Evolutionary conservation across 2,113 vertebrate species (phyloP).

Genomic region (Rhabdomys dilectus): DNA sequence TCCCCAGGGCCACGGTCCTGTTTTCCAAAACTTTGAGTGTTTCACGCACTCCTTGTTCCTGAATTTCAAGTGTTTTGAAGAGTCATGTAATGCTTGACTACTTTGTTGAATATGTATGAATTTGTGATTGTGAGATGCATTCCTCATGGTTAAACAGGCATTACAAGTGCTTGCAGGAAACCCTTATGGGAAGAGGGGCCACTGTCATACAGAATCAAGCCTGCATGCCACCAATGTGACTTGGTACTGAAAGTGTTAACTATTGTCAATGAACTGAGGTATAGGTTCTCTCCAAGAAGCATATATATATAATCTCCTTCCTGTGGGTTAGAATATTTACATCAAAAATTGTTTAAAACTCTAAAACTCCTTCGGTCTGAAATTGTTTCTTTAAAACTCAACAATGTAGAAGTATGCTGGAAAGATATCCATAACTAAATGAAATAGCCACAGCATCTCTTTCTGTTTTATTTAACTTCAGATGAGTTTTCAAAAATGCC

Average conservation of each 20-base stretch:
- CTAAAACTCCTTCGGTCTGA: not conserved
- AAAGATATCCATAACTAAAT: not conserved
- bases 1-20: not conserved
- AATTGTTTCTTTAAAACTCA: not conserved
- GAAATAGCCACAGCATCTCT: not conserved
- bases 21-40: not conserved
- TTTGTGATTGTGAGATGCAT: not conserved
- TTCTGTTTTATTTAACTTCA: not conserved
- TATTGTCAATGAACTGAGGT: not conserved
- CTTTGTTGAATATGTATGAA: not conserved
- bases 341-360: not conserved
- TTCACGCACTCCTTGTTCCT: not conserved
- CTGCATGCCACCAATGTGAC: not conserved
- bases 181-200: not conserved
- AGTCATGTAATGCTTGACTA: not conserved
- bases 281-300: not conserved
- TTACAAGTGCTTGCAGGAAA: not conserved
- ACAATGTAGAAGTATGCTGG: not conserved
- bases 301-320: not conserved
- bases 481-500: not conserved
- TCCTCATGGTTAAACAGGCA: not conserved
- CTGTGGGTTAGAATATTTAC: not conserved
- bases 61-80: not conserved
- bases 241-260: not conserved
- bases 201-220: not conserved